Conservation (phyloP, 2,797 vertebrate species). For the Pangasius mekongensis region DNA sequence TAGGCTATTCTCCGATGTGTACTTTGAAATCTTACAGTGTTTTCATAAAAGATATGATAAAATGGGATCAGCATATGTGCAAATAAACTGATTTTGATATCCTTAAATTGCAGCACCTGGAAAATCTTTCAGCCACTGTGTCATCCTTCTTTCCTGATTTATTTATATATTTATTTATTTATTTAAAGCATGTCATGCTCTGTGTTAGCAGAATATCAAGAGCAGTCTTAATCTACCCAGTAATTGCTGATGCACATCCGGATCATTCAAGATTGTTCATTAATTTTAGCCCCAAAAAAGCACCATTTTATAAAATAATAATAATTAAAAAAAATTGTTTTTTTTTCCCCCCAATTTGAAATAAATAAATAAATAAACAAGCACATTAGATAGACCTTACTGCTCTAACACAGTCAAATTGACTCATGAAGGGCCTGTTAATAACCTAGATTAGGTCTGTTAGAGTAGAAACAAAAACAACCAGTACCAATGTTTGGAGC, state of each 20-base stretch:
- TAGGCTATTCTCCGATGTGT: neutral
- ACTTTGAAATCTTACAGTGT: neutral
- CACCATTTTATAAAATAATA: too few species aligned
- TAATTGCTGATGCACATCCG: too few species aligned
- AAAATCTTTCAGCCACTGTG: too few species aligned
- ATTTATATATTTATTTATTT: too few species aligned
- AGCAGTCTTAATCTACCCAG: too few species aligned
- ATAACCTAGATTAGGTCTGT: neutral
- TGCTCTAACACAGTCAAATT: neutral
- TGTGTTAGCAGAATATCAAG: too few species aligned
- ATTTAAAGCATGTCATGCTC: too few species aligned
- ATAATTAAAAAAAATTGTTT: too few species aligned
- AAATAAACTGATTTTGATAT: neutral
- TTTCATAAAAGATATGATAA: too few species aligned
- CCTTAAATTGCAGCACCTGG: neutral
- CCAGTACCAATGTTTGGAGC: neutral
- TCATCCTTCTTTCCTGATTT: neutral
- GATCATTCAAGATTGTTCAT: too few species aligned
- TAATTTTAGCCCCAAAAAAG: too few species aligned
- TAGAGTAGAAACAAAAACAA: neutral
- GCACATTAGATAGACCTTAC: neutral
- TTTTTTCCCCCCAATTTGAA: too few species aligned
- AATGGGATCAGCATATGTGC: neutral
- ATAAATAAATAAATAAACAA: neutral
- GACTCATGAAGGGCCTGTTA: neutral